phyloP scores from a whole-genome alignment of 2,888 invertebrate species.

The Campoplex nolae region DNA sequence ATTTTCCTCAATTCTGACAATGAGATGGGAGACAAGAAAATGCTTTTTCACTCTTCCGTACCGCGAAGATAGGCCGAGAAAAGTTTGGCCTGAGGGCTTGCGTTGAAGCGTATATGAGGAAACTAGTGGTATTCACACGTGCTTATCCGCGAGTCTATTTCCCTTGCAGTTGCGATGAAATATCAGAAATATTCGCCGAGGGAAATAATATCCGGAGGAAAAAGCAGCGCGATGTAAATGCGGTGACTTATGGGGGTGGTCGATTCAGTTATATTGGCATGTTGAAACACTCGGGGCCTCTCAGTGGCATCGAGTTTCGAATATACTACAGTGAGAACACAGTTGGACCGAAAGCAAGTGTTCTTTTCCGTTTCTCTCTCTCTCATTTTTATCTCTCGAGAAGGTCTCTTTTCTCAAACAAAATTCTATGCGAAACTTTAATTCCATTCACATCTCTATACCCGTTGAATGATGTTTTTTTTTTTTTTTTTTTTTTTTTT shows the following conservation, averaged over 20 bases:
- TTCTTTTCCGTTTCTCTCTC: not conserved
- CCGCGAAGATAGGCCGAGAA: conserved; percentile 31
- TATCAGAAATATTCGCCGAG: conserved; percentile 61
- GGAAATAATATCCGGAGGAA: conserved; percentile 44
- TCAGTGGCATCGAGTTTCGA: conserved; percentile 24
- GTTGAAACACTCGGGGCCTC: conserved; percentile 23
- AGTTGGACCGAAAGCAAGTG: conserved; percentile 28
- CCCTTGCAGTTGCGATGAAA: conserved; percentile 41
- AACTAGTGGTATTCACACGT: conserved; percentile 57
- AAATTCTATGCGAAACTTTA: not conserved
- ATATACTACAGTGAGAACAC: conserved; percentile 47
- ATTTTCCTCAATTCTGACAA: conserved; percentile 15
- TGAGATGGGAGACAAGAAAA: conserved; percentile 66
- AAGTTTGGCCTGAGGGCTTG: conserved; percentile 57
- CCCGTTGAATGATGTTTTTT: not conserved
- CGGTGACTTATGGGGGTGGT: not conserved
- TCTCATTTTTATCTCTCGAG: not conserved
- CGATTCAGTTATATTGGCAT: conserved; percentile 1
- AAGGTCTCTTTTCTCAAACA: not conserved
- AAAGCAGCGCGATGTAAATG: conserved; percentile 15
- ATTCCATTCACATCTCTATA: not conserved
- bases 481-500: not conserved
- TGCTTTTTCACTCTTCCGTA: conserved; percentile 58
- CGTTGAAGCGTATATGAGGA: conserved; percentile 16
- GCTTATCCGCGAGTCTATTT: conserved; percentile 7